These are phyloP conservation scores for Pocillopora damicornis DNA, from an alignment of 64 coral and sea anemone species.

Conservation along the genomic window DNA sequence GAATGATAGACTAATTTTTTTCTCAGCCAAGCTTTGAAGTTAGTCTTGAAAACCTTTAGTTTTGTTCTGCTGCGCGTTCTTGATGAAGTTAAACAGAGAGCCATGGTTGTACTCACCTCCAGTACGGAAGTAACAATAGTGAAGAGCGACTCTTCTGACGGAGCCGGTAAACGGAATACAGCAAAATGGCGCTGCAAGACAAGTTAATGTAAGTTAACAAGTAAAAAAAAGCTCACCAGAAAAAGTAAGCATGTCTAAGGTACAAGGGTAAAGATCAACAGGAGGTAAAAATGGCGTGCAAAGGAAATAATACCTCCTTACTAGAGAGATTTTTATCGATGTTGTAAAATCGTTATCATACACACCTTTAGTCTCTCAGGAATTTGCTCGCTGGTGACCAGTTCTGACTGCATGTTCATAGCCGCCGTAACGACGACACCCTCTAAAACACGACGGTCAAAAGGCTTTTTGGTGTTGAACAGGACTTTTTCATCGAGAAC, in stretches of 20 bases:
- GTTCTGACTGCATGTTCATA: slow-evolving; percentile 64
- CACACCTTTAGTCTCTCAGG: slow-evolving; percentile 88
- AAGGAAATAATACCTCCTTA: no score
- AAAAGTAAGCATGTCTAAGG: no score
- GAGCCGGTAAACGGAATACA: slow-evolving; percentile 67
- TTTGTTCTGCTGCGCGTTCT: background rate
- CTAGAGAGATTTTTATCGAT: no score
- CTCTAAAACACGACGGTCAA: slow-evolving; percentile 94
- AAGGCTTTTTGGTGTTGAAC: slow-evolving; percentile 90
- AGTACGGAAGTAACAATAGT: slow-evolving; percentile 83
- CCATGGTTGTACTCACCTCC: slow-evolving; percentile 48
- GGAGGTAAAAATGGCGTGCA: no score
- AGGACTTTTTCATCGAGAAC: slow-evolving; percentile 81
- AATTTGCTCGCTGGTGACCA: slow-evolving; percentile 56
- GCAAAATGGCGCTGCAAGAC: slow-evolving; percentile 92
- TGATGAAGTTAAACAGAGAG: background rate
- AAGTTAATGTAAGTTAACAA: background rate
- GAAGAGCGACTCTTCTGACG: slow-evolving; percentile 68
- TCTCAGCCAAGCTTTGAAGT: no score
- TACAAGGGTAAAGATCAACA: no score
- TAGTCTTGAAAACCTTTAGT: no score
- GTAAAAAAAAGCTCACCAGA: no score
- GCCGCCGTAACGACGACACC: slow-evolving; percentile 78
- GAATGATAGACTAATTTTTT: background rate
- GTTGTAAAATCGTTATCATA: no score